A percentile compares a stretch with the other conserved stretches of the same genome.
phyloP scores from a whole-genome alignment of 2,888 invertebrate genomes.

The Arctia plantaginis region DNA sequence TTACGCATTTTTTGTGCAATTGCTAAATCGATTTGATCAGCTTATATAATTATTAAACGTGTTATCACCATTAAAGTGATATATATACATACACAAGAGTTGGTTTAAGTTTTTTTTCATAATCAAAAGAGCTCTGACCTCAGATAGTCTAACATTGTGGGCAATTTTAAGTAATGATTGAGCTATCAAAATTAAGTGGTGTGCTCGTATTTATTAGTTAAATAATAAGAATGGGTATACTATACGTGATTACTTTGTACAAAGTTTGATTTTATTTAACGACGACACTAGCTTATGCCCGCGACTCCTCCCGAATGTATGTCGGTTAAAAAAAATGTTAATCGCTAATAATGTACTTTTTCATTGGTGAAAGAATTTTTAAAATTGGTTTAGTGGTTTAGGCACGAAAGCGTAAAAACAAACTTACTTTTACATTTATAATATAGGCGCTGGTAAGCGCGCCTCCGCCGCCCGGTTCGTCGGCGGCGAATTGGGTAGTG shows the following conservation, averaged over 20 bases:
- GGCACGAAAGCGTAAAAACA: too few relatives aligned
- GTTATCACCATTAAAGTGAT: neutral
- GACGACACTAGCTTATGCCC: too few relatives aligned
- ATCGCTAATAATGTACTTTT: too few relatives aligned
- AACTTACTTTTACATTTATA: too few relatives aligned
- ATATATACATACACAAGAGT: neutral
- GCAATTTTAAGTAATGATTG: neutral
- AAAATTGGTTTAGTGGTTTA: too few relatives aligned
- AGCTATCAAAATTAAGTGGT: constrained; percentile 6
- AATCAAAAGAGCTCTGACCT: neutral
- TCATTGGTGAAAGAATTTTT: too few relatives aligned
- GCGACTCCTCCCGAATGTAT: too few relatives aligned
- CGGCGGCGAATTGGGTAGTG: too few relatives aligned
- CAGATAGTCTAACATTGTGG: constrained; percentile 2
- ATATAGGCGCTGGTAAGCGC: too few relatives aligned
- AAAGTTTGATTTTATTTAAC: neutral
- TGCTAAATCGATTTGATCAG: constrained; percentile 2
- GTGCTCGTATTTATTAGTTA: neutral
- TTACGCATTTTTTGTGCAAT: constrained; percentile 7
- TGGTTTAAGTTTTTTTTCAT: neutral
- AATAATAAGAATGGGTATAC: neutral
- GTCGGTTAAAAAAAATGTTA: too few relatives aligned
- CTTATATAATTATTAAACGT: neutral
- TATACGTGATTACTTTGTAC: neutral
- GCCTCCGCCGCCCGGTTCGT: too few relatives aligned